Evolutionary conservation across 2,113 vertebrate genomes (phyloP).

Genomic region (Rana temporaria): DNA sequence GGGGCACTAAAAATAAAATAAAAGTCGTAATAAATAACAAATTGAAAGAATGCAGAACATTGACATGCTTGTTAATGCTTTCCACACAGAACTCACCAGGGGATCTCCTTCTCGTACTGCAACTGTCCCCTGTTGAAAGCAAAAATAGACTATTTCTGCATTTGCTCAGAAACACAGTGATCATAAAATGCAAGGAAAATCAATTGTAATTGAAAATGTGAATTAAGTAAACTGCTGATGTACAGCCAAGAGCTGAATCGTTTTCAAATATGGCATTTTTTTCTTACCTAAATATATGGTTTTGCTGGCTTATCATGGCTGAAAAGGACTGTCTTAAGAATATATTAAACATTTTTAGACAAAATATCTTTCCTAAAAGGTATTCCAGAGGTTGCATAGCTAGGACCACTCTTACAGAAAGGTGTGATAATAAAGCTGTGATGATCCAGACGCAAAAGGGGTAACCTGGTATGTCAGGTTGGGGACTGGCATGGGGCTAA

Average conservation of each 20-base stretch:
- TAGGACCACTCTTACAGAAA: too few species aligned
- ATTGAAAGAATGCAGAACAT: slow-evolving; percentile 47
- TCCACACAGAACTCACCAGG: slow-evolving; percentile 69
- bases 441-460: too few species aligned
- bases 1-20: slow-evolving; percentile 82
- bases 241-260: background rate
- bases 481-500: too few species aligned
- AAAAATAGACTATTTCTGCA: slow-evolving; percentile 55
- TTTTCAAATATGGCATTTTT: background rate
- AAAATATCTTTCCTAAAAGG: too few species aligned
- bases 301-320: background rate
- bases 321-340: too few species aligned
- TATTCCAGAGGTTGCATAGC: too few species aligned
- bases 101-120: slow-evolving; percentile 77
- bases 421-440: too few species aligned
- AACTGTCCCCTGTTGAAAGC: slow-evolving; percentile 74
- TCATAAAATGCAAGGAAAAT: slow-evolving; percentile 28
- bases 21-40: background rate
- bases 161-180: slow-evolving; percentile 14
- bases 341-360: too few species aligned
- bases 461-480: too few species aligned
- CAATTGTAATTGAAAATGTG: slow-evolving; percentile 35
- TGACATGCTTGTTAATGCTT: slow-evolving; percentile 11
- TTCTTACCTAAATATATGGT: background rate
- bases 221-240: background rate